A percentile compares a stretch with the other conserved stretches of the same genome.
phyloP scores from a whole-genome alignment of 2,797 vertebrate genomes.

The Pseudomugil tenellus region DNA sequence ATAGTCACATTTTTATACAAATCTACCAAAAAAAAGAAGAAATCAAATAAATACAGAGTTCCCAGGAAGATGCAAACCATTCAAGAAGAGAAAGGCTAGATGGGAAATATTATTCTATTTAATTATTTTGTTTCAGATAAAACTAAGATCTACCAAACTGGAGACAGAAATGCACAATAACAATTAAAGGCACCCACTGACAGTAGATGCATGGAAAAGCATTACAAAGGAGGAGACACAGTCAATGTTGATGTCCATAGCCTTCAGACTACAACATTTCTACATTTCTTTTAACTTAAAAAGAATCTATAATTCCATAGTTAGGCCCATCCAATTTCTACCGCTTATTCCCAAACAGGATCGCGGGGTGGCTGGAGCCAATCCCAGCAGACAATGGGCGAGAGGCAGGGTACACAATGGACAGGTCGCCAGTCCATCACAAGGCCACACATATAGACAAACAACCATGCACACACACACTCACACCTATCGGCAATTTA shows the following conservation, averaged over 20 bases:
- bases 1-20: background rate
- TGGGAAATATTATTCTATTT: background rate
- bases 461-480: too few species aligned
- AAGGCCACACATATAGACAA: too few species aligned
- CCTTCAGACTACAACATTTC: background rate
- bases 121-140: background rate
- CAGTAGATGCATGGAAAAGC: background rate
- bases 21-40: background rate
- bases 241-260: background rate
- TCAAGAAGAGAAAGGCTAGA: background rate
- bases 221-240: background rate
- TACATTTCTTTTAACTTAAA: too few species aligned
- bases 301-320: too few species aligned
- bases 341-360: too few species aligned
- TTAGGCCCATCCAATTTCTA: too few species aligned
- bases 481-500: too few species aligned
- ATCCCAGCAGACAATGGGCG: too few species aligned
- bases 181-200: background rate
- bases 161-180: background rate
- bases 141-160: background rate
- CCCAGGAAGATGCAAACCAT: background rate
- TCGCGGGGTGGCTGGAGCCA: too few species aligned
- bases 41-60: constrained; percentile 2
- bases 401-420: too few species aligned
- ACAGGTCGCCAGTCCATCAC: too few species aligned